Percentiles rank a stretch among this genome's conserved stretches.
phyloP scores from a whole-genome alignment of 2,888 invertebrate species.

The Standfussiana lucernea region DNA sequence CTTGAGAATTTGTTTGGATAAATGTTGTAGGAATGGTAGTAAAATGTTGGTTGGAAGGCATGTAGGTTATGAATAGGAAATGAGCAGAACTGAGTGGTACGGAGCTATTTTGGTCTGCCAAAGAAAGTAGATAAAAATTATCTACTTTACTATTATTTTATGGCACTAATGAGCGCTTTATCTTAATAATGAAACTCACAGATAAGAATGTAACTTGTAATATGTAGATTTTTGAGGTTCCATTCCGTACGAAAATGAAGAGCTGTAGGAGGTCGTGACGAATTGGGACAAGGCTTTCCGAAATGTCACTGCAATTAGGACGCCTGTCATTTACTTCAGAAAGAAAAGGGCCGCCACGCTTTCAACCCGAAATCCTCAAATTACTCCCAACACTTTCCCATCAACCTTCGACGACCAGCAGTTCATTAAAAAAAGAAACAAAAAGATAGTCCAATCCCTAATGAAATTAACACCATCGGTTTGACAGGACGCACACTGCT shows the following conservation, averaged over 20 bases:
- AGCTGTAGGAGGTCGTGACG: neutral
- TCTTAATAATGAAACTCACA: neutral
- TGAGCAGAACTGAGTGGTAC: neutral
- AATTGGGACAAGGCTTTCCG: neutral
- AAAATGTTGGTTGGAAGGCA: slow-evolving; percentile 5
- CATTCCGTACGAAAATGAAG: neutral
- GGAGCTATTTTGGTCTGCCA: neutral
- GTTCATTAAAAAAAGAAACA: slow-evolving; percentile 16
- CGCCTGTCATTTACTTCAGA: neutral
- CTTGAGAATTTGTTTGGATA: slow-evolving; percentile 60
- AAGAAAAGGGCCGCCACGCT: neutral
- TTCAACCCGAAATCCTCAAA: slow-evolving; percentile 12
- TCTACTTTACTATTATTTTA: neutral
- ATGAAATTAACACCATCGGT: slow-evolving; percentile 67
- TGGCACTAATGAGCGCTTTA: neutral
- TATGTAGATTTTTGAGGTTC: neutral
- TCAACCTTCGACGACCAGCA: slow-evolving; percentile 11
- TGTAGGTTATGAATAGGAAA: slow-evolving; percentile 15
- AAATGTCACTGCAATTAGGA: neutral
- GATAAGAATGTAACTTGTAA: neutral
- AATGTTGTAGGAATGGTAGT: slow-evolving; percentile 37
- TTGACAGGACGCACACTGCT: slow-evolving; percentile 66
- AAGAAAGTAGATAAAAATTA: neutral
- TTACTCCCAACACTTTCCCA: slow-evolving; percentile 18
- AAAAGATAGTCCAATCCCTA: slow-evolving; percentile 53